Evolutionary conservation across 2,113 vertebrate species (phyloP).

Genomic region (Strigops habroptila): DNA sequence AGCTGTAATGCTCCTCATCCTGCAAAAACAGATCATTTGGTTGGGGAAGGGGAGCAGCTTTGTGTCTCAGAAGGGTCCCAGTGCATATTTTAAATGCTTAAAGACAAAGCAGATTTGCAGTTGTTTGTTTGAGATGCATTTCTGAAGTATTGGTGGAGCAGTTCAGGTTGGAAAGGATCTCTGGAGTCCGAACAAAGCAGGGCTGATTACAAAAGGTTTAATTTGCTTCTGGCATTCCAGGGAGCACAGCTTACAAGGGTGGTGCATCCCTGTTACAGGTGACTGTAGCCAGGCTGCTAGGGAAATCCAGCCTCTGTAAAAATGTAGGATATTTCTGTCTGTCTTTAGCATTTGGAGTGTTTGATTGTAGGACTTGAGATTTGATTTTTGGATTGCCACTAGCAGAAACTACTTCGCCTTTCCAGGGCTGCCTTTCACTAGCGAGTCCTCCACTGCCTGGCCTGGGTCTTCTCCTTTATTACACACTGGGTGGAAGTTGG

Average conservation of each 20-base stretch:
- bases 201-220: not conserved
- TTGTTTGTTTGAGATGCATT: not conserved
- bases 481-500: not conserved
- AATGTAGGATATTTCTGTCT: not conserved
- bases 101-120: not conserved
- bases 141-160: not conserved
- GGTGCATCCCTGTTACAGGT: not conserved
- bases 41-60: not conserved
- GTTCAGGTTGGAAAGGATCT: not conserved
- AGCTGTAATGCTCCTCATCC: conserved; percentile 18
- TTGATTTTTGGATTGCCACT: not conserved
- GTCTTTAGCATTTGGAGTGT: not conserved
- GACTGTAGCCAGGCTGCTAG: not conserved
- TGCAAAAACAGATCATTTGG: not conserved
- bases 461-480: not conserved
- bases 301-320: not conserved
- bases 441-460: not conserved
- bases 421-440: not conserved
- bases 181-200: not conserved
- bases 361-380: not conserved
- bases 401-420: not conserved
- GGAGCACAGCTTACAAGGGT: not conserved
- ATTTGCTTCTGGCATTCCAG: not conserved
- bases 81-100: not conserved
- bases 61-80: conserved; percentile 69